Base-by-base conservation (phyloP, 2,113 vertebrate genomes). In the Sinocyclocheilus grahami region DNA sequence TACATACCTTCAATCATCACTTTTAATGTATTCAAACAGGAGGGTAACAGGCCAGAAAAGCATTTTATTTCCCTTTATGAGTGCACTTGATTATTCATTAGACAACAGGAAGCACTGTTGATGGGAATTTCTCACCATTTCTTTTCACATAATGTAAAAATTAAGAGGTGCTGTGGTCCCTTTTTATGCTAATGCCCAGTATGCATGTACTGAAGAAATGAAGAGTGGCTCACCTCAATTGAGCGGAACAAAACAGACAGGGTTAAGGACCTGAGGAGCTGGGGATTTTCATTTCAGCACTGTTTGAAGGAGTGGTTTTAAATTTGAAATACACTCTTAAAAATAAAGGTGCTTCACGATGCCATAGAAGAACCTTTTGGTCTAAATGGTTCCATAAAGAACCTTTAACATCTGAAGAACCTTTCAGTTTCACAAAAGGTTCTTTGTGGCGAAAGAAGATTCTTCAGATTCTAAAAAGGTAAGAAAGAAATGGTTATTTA, bases 281-380 rank as follows among this genome's bases (percentile, higher is more conserved):
- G 14, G 12, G 60, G 58, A 27, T 18, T 81, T 81, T 62, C 39
- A 77, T 85, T 77, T 63, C 55, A 42, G 24, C 1, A 12, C 51
- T 37, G 27, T 72, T 76, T 60, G 83, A 77, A 82, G 42, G 48
- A 82, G 79, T 24, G 6, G 80, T 69, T 82, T 82, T 51, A 82
- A 69, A 82, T 82, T 27, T 69, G 63, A 82, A 82, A 71, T 82
- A 53, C 27, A 27, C 27, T 27, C 27, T 27, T 27, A 27, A 27
- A 27, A 27, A 27, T 27, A 27, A 27, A 27, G 27, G 27, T 27
- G 27, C 27, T 27, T 27, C 27, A 27, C 27, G 27, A 27, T 27
- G 27, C 27, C 27, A 27, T 27, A 27, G 27, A 27, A 27, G 27
- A 27, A 27, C 27, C 27, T 27, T 27, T 27, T 27, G 27, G 27